Evolutionary conservation across 2,797 vertebrate species (phyloP), one percentile per base, ranked within the genome.

Genomic region (Eurystomus glaucurus): DNA sequence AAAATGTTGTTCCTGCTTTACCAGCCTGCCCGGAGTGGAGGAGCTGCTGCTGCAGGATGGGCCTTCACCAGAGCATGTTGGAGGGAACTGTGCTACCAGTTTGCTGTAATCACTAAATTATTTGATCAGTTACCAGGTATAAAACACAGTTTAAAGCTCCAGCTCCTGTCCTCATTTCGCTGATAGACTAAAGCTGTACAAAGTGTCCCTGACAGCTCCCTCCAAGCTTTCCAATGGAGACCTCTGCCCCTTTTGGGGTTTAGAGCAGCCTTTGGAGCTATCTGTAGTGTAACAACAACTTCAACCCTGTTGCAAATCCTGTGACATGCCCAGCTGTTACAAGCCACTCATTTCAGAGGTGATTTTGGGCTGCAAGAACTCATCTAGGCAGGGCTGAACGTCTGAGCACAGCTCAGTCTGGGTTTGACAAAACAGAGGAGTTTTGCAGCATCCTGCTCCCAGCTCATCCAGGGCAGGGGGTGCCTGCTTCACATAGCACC

Each of bases 351-450:
- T 55, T 51, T 31, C 83, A 41, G 72, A 68, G 72, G 25, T 31
- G 55, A 39, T 48, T 45, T n/a, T 1, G 7, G 7, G 25, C 64
- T 57, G 35, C 2, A 3, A 20, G 35, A 1, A 0, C 11, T 58
- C 16, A 2, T 68, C 72, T 57, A 26, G 46, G 35, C 54, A 15
- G 66, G 35, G 29, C 60, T 33, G 55, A 46, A 66, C 8, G 14
- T 41, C 55, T 51, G 77, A 83, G 39, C 26, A 8, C 39, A 69
- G 74, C 31, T 88, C 50, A 28, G 23, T 20, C 29, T 16, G n/a
- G 74, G 18, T 71, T 50, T 78, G 48, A 29, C 41, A 39, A 41
- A 51, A 22, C 14, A 2, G 52, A 2, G 52, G 20, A 3, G 6
- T 45, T 85, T 72, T 22, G 6, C 11, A n/a, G 26, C 3, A 1